A percentile compares a stretch with the other conserved stretches of the same genome.
phyloP scores from a whole-genome alignment of 30 jellyfish, hydroid and myxozoan species.

The Nemopilema nomurai region DNA sequence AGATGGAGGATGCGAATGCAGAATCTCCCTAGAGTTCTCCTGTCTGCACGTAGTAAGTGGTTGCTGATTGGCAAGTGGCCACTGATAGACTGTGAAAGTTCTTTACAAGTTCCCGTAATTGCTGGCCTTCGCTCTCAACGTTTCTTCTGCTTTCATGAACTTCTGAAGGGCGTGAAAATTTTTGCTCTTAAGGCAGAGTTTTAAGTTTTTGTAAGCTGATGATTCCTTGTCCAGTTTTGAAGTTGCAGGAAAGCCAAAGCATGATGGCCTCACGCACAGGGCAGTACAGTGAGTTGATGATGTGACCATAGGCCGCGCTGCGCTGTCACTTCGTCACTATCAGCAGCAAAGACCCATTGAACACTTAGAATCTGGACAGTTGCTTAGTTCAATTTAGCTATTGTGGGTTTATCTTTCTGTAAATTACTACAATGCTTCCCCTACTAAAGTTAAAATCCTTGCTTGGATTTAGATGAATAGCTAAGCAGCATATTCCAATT shows the following conservation, averaged over 20 bases:
- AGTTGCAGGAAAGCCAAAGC: conserved; percentile 58
- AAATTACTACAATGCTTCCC: too few relatives aligned
- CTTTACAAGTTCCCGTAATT: background rate
- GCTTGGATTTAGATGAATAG: too few relatives aligned
- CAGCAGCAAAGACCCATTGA: too few relatives aligned
- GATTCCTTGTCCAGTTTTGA: conserved; percentile 66
- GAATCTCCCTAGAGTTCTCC: background rate
- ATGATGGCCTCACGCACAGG: background rate
- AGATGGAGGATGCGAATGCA: background rate
- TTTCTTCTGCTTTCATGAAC: conserved; percentile 39
- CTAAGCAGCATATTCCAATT: too few relatives aligned
- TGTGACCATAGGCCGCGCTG: background rate
- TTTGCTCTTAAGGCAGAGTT: conserved; percentile 35
- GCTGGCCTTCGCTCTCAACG: conserved; percentile 37
- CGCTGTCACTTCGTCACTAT: background rate
- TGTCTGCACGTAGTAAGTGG: background rate
- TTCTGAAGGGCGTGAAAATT: conserved; percentile 40
- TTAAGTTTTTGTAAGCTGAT: conserved; percentile 43
- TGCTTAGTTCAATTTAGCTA: too few relatives aligned
- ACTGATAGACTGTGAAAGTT: background rate
- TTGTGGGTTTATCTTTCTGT: too few relatives aligned
- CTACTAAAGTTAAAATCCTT: too few relatives aligned
- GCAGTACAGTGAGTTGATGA: background rate
- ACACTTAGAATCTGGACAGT: too few relatives aligned
- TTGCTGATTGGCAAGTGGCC: background rate